Percentiles rank a stretch among this genome's conserved stretches.
phyloP scores from a whole-genome alignment of 2,797 vertebrate genomes.

The Hippocampus kuda region DNA sequence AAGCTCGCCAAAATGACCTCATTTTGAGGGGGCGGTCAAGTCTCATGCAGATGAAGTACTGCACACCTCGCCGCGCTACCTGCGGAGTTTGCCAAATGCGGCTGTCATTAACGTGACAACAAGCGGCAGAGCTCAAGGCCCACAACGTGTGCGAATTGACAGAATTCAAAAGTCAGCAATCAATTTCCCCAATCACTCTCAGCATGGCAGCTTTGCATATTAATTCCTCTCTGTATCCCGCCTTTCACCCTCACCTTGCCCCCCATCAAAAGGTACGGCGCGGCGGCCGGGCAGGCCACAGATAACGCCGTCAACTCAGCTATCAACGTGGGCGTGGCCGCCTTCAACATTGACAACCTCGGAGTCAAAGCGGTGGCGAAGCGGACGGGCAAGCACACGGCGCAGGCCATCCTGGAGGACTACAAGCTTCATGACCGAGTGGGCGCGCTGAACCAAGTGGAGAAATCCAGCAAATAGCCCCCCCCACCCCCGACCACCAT shows the following conservation, averaged over 20 bases:
- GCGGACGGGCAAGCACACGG: conserved; percentile 86
- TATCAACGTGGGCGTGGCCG: conserved; percentile 86
- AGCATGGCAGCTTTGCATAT: conserved; percentile 32
- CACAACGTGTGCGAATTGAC: too few species aligned
- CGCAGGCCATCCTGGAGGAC: conserved; percentile 82
- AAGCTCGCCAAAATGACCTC: too few species aligned
- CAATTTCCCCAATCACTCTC: not conserved
- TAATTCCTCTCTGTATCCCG: not conserved
- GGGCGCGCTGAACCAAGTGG: conserved; percentile 49
- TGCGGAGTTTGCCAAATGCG: too few species aligned
- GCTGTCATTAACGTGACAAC: too few species aligned
- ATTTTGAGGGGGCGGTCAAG: too few species aligned
- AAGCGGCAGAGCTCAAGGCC: too few species aligned
- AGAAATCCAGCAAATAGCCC: conserved; percentile 46
- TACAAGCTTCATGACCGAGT: conserved; percentile 73
- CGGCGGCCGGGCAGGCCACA: conserved; percentile 84
- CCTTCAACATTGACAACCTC: conserved; percentile 91
- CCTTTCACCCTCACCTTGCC: not conserved
- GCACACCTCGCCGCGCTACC: too few species aligned
- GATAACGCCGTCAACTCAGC: conserved; percentile 88
- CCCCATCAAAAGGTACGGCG: conserved; percentile 77
- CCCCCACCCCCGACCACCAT: not conserved
- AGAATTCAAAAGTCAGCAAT: too few species aligned
- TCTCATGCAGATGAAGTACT: too few species aligned
- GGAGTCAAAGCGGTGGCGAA: conserved; percentile 93